Evolutionary conservation across 2,888 invertebrate species (phyloP), one percentile per base, ranked within the genome.

Genomic region (Calameuta idolon): DNA sequence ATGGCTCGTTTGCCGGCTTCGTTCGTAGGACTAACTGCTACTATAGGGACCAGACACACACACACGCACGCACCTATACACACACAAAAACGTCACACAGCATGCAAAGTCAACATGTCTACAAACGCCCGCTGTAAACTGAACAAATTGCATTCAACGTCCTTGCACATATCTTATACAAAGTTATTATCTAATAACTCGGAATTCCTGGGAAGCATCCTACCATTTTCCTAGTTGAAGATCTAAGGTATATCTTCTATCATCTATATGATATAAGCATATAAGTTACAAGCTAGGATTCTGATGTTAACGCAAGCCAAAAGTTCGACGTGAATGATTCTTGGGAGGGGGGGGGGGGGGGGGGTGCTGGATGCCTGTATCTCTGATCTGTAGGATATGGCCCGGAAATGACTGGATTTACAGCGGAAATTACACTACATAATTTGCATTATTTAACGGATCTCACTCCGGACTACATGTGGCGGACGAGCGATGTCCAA

Each of bases 381-480:
- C 55, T 55, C 55, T 23, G 23, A 9, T 55, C 23, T 23, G 0
- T 23, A 55, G 55, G 55, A 55, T 55, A 23, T 55, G 23, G 2
- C 23, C 15, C 76, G 78, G 78, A 80, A 78, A 78, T 76, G 76
- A 75, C 74, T 76, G 69, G 34, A 76, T 75, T 80, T 76, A 80
- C 75, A 73, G 76, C 73, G 80, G 78, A 80, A 80, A 80, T 78
- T 80, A 75, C 77, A 74, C 78, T 74, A 73, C 78, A 80, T 76
- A 75, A 79, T 77, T 78, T 77, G 77, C 78, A 79, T 79, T 79
- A 79, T 79, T 74, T 55, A 68, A 69, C 68, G 76, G 69, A 79
- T 79, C 74, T 71, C 15, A 33, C 4, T 34, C 71, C 55, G 55
- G 55, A 23, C 23, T 55, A 23, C 23, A 55, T 9, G 23, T 55